Evolutionary conservation across 2,797 vertebrate genomes (phyloP).

Genomic region (Helicolenus hilgendorfi): DNA sequence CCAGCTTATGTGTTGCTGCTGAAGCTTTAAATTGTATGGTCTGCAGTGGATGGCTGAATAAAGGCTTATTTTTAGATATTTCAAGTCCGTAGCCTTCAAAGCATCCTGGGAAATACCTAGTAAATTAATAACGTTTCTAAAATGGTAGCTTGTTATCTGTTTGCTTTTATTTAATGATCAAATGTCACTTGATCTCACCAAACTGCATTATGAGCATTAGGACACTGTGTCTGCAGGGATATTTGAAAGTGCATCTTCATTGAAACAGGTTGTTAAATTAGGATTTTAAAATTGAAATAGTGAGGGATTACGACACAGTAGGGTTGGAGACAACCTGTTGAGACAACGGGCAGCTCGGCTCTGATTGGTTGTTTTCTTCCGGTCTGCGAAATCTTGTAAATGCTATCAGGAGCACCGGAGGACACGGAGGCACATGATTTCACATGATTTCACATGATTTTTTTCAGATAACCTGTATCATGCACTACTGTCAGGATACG

Average conservation of each 20-base stretch:
- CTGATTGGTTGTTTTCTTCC: no score
- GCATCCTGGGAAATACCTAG: background rate
- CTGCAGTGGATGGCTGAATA: background rate
- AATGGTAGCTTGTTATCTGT: background rate
- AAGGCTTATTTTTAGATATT: background rate
- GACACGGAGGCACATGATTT: no score
- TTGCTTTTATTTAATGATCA: constrained; percentile 10
- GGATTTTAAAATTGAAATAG: background rate
- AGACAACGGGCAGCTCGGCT: no score
- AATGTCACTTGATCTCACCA: background rate
- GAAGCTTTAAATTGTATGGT: background rate
- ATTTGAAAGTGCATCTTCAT: background rate
- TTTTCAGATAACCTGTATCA: no score
- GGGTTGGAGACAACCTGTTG: background rate
- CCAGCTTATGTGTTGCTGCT: background rate
- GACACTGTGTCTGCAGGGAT: background rate
- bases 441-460: no score
- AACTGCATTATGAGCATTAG: background rate
- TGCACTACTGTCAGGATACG: no score
- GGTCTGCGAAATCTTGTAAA: no score
- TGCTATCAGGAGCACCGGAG: no score
- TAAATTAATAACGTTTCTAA: background rate
- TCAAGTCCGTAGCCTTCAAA: background rate
- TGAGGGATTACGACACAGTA: background rate
- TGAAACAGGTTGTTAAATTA: background rate